These are phyloP conservation scores for Cerastis rubricosa DNA, from an alignment of 2,888 invertebrate genomes.

Conservation along the genomic window DNA sequence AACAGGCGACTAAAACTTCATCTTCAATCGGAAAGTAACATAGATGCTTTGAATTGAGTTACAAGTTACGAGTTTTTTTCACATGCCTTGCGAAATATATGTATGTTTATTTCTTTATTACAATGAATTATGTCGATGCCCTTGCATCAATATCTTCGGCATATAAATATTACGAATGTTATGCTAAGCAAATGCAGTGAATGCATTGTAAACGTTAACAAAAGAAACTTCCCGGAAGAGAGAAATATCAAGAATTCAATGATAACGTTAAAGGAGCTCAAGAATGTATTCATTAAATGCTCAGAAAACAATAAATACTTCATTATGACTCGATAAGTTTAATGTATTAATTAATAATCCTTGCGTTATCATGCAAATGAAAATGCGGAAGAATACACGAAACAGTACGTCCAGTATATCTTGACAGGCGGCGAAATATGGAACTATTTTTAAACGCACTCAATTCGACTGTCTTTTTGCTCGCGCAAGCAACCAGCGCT, in stretches of 20 bases:
- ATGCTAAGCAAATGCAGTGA: not conserved
- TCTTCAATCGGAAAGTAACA: no score
- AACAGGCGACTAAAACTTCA: no score
- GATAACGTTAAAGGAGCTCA: conserved; percentile 1
- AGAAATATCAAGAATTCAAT: not conserved
- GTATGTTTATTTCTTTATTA: no score
- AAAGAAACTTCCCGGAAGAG: not conserved
- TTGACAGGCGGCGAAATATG: not conserved
- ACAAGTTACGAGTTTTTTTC: no score
- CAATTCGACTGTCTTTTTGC: not conserved
- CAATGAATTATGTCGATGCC: not conserved
- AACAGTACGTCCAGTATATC: conserved; percentile 20
- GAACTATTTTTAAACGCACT: not conserved
- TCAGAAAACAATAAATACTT: conserved; percentile 22
- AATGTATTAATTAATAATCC: conserved; percentile 36
- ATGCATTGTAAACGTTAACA: conserved; percentile 4
- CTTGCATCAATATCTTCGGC: not conserved
- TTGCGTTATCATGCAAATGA: conserved; percentile 18
- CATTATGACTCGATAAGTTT: not conserved
- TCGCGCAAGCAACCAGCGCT: not conserved
- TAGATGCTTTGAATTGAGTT: no score
- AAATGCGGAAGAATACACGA: conserved; percentile 37
- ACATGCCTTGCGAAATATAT: no score
- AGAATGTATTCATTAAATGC: conserved; percentile 4
- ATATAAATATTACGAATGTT: not conserved